Evolutionary conservation across 2,888 invertebrate species (phyloP), one percentile per base, ranked within the genome.

Genomic region (Callimorpha dominula): DNA sequence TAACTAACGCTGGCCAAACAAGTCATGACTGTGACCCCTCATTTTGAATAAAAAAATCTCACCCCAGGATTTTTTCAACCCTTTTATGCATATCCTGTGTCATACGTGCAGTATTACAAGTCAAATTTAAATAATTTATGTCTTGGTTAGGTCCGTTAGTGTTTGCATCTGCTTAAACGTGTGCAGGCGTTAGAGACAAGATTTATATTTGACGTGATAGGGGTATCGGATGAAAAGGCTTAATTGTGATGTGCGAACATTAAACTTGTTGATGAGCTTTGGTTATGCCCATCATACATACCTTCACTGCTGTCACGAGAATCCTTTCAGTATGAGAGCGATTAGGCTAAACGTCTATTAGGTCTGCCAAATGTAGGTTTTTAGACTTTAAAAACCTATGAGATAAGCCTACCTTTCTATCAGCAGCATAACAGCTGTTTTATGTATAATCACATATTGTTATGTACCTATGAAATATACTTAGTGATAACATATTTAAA

Each of bases 61-160:
- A 93, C 84, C 95, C 92, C 88, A 88, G 81, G 85, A 82, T 90
- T 95, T 94, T 92, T 91, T 85, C 85, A 94, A 94, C 94, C 95
- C 94, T 94, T 94, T 94, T 94, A 93, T 94, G 93, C 94, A 95
- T 95, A 95, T 94, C 93, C 92, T 91, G 93, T 94, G 92, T 92
- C 93, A 89, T 88, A 89, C 94, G 89, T 93, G 90, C 93, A 92
- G 88, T 91, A 89, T 95, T 95, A 95, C 95, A 92, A 95, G 94
- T 94, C 94, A 95, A 90, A 95, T 95, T 95, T 95, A 93, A 95
- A 95, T 95, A 94, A 95, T 95, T 95, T 95, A 95, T 95, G 93
- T 91, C 87, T 86, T 85, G 62, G 60, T 66, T 85, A 88, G 86
- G 90, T 85, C 88, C 89, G 89, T 92, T 93, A 89, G 91, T 90